These are phyloP conservation scores for Mechanitis mazaeus DNA, from an alignment of 2,888 invertebrate genomes.

Conservation along the genomic window DNA sequence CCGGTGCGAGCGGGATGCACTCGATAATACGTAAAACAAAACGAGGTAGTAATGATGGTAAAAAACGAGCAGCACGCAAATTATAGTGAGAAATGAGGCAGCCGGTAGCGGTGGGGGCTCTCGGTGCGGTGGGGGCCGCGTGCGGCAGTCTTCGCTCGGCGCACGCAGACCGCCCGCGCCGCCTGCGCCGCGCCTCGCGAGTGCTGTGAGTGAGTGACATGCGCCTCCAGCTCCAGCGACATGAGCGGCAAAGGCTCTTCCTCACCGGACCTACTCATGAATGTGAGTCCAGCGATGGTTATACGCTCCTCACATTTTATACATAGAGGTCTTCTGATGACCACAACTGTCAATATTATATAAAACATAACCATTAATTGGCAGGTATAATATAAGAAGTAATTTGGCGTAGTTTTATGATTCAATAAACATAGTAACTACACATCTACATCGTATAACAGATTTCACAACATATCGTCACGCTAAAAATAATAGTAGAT, in stretches of 20 bases:
- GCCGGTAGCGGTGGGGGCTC: constrained; percentile 75
- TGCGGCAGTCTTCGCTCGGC: constrained; percentile 69
- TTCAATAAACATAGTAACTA: too few species aligned
- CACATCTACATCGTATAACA: background rate
- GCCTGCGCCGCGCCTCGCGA: constrained; percentile 63
- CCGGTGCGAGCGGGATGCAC: constrained; percentile 77
- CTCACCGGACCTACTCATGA: constrained; percentile 75
- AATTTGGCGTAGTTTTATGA: too few species aligned
- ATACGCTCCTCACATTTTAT: constrained; percentile 26
- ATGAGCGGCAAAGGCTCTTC: constrained; percentile 72
- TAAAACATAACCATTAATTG: constrained; percentile 2
- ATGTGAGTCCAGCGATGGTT: constrained; percentile 62
- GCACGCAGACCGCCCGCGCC: constrained; percentile 62
- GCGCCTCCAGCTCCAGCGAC: constrained; percentile 60
- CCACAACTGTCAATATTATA: background rate
- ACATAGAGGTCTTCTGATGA: constrained; percentile 2
- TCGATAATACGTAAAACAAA: constrained; percentile 77
- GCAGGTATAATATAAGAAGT: background rate
- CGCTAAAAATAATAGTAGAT: background rate
- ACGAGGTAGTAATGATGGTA: constrained; percentile 77
- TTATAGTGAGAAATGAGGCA: constrained; percentile 77
- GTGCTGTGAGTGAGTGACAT: constrained; percentile 70
- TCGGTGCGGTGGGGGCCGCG: constrained; percentile 57
- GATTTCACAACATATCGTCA: background rate
- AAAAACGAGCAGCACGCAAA: constrained; percentile 77